A percentile compares a stretch with the other conserved stretches of the same genome.
phyloP scores from a whole-genome alignment of 2,888 invertebrate genomes.

The Allygus modestus region DNA sequence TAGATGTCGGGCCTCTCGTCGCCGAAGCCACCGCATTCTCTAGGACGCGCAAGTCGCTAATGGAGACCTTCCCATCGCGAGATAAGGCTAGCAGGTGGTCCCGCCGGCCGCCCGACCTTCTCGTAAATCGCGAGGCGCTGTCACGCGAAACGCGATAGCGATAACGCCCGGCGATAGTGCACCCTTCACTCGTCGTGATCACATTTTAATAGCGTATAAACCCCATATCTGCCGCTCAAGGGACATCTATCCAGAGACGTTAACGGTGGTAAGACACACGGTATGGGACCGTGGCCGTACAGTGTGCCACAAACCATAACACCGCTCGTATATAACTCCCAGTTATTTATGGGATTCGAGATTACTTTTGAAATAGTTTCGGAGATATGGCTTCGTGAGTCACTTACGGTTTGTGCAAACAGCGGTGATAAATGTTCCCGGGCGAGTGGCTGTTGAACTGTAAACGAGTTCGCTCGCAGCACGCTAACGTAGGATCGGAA shows the following conservation, averaged over 20 bases:
- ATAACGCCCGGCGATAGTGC: background rate
- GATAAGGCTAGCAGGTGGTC: slow-evolving; percentile 51
- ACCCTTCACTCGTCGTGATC: slow-evolving; percentile 25
- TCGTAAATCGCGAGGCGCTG: slow-evolving; percentile 50
- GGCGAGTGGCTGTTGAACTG: no score
- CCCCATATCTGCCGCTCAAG: background rate
- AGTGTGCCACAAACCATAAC: background rate
- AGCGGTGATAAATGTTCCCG: background rate
- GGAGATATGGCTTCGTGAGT: no score
- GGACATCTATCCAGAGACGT: slow-evolving; percentile 21
- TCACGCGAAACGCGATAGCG: slow-evolving; percentile 32
- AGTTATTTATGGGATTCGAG: slow-evolving; percentile 15
- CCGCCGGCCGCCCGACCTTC: background rate
- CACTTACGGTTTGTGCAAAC: background rate
- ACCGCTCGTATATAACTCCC: background rate
- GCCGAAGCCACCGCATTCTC: slow-evolving; percentile 15
- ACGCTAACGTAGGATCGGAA: no score
- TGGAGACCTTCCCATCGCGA: slow-evolving; percentile 51
- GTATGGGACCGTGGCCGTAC: background rate
- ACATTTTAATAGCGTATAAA: slow-evolving; percentile 40
- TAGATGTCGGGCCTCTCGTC: background rate
- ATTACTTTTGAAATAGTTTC: slow-evolving; percentile 35
- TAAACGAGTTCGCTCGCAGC: no score
- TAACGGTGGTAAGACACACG: no score
- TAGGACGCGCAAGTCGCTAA: slow-evolving; percentile 19